phyloP scores from a whole-genome alignment of 2,797 vertebrate genomes.

The Vespertilio murinus region DNA sequence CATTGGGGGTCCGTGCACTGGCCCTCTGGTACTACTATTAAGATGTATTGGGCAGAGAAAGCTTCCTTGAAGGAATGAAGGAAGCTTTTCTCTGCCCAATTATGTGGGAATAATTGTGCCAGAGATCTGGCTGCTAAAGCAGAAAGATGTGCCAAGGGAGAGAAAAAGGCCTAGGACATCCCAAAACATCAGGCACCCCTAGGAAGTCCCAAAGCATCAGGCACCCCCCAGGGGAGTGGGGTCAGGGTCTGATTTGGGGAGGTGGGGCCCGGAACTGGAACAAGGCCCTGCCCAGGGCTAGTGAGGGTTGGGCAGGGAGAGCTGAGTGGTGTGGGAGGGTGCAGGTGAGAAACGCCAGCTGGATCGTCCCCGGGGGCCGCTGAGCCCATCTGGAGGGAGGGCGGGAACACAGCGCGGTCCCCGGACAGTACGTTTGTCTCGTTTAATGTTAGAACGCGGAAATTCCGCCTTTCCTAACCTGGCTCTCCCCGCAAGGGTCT shows the following conservation, averaged over 20 bases:
- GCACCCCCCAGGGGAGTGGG: not conserved
- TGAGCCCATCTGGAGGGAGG: not conserved
- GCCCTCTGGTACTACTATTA: too few relatives aligned
- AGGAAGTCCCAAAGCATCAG: not conserved
- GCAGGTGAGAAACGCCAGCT: not conserved
- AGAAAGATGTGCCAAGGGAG: not conserved
- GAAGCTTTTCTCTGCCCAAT: too few relatives aligned
- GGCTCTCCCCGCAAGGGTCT: not conserved
- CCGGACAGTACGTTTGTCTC: not conserved
- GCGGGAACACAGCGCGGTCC: not conserved
- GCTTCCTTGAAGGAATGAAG: not conserved
- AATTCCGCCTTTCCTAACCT: not conserved
- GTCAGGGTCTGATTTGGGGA: not conserved
- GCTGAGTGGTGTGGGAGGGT: not conserved
- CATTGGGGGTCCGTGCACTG: too few relatives aligned
- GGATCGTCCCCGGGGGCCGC: not conserved
- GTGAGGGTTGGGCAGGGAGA: too few relatives aligned
- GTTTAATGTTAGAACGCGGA: not conserved
- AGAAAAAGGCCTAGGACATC: not conserved
- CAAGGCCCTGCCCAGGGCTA: not conserved
- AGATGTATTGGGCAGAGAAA: not conserved
- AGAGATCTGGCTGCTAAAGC: not conserved
- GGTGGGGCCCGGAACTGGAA: not conserved
- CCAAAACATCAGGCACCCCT: not conserved
- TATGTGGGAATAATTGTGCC: not conserved